Evolutionary conservation across 2,113 vertebrate species (phyloP), one percentile per base, ranked within the genome.

Genomic region (Octodon degus): DNA sequence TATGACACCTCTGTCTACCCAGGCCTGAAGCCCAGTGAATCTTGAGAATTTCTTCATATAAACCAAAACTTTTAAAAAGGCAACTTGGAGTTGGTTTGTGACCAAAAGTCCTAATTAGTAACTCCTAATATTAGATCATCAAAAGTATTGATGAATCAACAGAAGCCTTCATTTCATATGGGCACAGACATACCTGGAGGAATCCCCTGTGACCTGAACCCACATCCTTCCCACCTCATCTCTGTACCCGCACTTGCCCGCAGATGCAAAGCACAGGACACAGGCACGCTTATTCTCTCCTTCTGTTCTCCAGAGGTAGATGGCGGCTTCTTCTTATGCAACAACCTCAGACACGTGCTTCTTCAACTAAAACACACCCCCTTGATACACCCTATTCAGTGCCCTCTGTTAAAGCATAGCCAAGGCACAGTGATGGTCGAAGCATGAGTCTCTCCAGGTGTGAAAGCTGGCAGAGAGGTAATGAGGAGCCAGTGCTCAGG

Each of bases 1-100:
- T 90, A 86, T 32, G 63, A 68, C 43, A 86, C n/a, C 79, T 89
- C 89, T 5, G 83, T 90, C 22, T 47, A 95, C 58, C 27, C 65
- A 83, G 14, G 14, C 68, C 83, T 70, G 62, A 93, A 84, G 37
- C n/a, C 47, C 14, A 80, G 0, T 19, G 22, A 47, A 77, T 83
- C 34, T 68, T 86, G 25, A 3, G 2, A 30, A 14, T 87, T 94
- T 8, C n/a, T 81, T 86, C 68, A 63, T 13, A 77, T 4, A 19
- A 94, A 58, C 11, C 16, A 70, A 85, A 88, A 58, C 12, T 65
- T 50, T 7, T 65, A 94, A 93, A 93, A 93, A 72, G 80, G 7
- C 16, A 85, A 94, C 4, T 92, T 83, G 62, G 40, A 90, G 8
- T 65, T 86, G 55, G 50, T 3, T 24, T 67, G 7, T 88, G 25